Evolutionary conservation across 2,797 vertebrate species (phyloP).

Genomic region (Enteromius afrohamiltoni): DNA sequence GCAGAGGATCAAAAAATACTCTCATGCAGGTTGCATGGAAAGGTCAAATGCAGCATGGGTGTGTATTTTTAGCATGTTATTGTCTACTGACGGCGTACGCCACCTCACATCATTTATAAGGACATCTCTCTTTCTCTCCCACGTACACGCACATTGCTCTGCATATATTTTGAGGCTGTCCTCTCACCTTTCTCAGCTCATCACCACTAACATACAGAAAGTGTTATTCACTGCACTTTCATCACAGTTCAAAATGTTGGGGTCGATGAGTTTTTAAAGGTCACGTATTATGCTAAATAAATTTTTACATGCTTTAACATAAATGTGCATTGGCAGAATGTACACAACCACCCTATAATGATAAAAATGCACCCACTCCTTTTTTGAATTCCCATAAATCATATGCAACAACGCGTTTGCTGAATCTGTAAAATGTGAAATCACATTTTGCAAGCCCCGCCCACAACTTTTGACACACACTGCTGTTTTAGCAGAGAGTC

Average conservation of each 20-base stretch:
- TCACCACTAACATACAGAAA: neutral
- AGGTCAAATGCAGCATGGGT: slow-evolving; percentile 19
- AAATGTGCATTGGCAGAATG: too few relatives aligned
- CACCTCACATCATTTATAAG: neutral
- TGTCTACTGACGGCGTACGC: neutral
- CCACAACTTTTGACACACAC: too few relatives aligned
- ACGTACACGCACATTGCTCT: neutral
- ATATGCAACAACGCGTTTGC: too few relatives aligned
- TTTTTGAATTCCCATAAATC: too few relatives aligned
- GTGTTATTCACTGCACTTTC: neutral
- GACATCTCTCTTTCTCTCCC: neutral
- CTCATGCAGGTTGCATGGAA: neutral
- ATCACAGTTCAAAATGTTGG: neutral
- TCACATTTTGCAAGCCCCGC: too few relatives aligned
- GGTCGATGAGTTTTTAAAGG: neutral
- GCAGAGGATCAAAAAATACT: neutral
- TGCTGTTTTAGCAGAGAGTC: too few relatives aligned
- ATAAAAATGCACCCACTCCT: too few relatives aligned
- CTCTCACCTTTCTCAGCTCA: neutral
- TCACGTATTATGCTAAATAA: too few relatives aligned
- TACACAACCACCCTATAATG: too few relatives aligned
- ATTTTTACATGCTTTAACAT: too few relatives aligned
- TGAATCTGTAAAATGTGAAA: too few relatives aligned
- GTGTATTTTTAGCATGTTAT: slow-evolving; percentile 30
- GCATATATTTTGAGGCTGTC: slow-evolving; percentile 21